Percentiles rank a stretch among this genome's conserved stretches.
Evolutionary conservation across 2,888 invertebrate genomes (phyloP).

Genomic region (Acleris literana): DNA sequence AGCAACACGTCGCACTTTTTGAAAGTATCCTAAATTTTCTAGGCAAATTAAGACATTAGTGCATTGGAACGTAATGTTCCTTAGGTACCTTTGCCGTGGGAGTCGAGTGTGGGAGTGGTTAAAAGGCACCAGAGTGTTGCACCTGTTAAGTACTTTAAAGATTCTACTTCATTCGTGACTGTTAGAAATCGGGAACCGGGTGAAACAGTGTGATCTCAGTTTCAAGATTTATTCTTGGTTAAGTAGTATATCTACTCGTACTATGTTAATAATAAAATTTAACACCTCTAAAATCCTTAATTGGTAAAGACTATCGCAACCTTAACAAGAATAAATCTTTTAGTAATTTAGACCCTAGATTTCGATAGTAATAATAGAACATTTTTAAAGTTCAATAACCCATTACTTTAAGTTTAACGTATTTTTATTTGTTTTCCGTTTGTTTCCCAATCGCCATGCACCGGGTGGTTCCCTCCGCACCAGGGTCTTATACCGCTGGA

Average conservation of each 20-base stretch:
- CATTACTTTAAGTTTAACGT: constrained; percentile 58
- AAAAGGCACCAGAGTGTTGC: constrained; percentile 84
- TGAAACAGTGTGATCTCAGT: constrained; percentile 72
- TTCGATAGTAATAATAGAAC: constrained; percentile 64
- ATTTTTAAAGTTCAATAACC: constrained; percentile 56
- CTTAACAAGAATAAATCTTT: constrained; percentile 74
- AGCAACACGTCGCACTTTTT: constrained; percentile 79
- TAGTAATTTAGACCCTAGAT: constrained; percentile 72
- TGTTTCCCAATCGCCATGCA: constrained; percentile 72
- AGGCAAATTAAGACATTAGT: constrained; percentile 80
- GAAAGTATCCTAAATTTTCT: constrained; percentile 73
- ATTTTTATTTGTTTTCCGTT: constrained; percentile 68
- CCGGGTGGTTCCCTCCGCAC: constrained; percentile 66
- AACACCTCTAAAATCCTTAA: no score
- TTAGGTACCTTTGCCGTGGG: constrained; percentile 84
- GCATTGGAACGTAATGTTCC: constrained; percentile 84
- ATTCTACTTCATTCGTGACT: constrained; percentile 81
- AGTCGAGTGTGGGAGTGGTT: constrained; percentile 82
- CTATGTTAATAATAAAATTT: no score
- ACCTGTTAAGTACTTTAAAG: constrained; percentile 83
- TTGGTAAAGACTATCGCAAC: no score
- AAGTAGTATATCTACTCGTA: not conserved
- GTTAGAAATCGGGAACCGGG: constrained; percentile 78
- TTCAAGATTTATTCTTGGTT: constrained; percentile 73
- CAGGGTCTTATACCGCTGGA: constrained; percentile 82